Evolutionary conservation across 2,888 invertebrate genomes (phyloP).

Genomic region (Dryadula phaetusa): DNA sequence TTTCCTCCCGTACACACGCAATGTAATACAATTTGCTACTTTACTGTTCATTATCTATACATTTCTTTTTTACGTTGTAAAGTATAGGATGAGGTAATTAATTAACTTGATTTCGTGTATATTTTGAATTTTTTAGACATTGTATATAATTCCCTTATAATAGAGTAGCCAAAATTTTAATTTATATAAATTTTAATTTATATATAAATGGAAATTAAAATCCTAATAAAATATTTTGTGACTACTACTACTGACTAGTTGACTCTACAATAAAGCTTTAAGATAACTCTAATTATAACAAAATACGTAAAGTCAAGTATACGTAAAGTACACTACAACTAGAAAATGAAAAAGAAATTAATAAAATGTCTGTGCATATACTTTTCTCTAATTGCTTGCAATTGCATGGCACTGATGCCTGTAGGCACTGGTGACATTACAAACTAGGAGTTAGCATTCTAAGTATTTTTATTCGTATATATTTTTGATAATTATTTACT

Average conservation of each 20-base stretch:
- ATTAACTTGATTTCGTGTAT: neutral
- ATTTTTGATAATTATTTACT: no score
- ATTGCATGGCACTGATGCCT: conserved; percentile 64
- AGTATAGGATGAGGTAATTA: neutral
- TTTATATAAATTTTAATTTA: no score
- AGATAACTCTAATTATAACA: neutral
- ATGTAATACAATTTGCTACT: conserved; percentile 36
- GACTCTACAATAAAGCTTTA: no score
- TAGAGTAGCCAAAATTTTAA: no score
- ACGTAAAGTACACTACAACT: neutral
- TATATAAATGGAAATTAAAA: neutral
- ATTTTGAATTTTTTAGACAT: neutral
- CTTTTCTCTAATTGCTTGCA: conserved; percentile 73
- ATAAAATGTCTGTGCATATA: conserved; percentile 35
- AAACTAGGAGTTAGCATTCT: conserved; percentile 21
- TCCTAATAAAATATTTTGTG: neutral
- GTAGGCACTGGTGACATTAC: conserved; percentile 42
- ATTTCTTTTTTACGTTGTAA: conserved; percentile 21
- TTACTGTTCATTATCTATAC: conserved; percentile 16
- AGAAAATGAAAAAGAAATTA: conserved; percentile 4
- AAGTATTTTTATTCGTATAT: conserved; percentile 1
- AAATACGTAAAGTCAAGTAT: neutral
- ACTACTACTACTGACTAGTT: no score
- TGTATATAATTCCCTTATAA: no score
- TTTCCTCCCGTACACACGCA: conserved; percentile 35